A percentile compares a stretch with the other conserved stretches of the same genome.
phyloP scores from a whole-genome alignment of 1,140 invertebrate genomes.

The Drosophila prosaltans region DNA sequence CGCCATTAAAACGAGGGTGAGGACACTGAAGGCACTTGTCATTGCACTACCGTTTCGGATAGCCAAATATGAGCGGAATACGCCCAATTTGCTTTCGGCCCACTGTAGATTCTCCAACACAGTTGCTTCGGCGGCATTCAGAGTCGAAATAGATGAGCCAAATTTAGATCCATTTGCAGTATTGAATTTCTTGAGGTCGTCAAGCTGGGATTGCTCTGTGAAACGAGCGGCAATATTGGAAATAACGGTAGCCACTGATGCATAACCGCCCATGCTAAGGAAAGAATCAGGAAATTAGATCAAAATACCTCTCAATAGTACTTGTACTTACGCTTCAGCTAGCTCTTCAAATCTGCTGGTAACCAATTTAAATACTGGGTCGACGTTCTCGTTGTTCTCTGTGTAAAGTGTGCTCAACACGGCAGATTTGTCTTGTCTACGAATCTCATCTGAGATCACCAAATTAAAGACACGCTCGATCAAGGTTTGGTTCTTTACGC shows the following conservation, averaged over 20 bases:
- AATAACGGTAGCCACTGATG: slow-evolving; percentile 82
- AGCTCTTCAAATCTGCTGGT: slow-evolving; percentile 74
- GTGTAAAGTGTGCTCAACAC: slow-evolving; percentile 83
- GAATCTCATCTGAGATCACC: slow-evolving; percentile 75
- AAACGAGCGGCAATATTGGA: slow-evolving; percentile 83
- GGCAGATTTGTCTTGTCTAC: slow-evolving; percentile 80
- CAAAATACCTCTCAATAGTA: background rate
- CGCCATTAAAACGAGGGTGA: slow-evolving; percentile 65
- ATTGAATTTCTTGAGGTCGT: slow-evolving; percentile 63
- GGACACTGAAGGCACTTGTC: slow-evolving; percentile 49
- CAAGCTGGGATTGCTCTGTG: slow-evolving; percentile 82
- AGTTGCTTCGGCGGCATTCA: slow-evolving; percentile 49
- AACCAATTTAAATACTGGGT: slow-evolving; percentile 84
- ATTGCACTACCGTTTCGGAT: slow-evolving; percentile 53
- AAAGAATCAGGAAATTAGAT: slow-evolving; percentile 32
- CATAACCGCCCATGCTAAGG: slow-evolving; percentile 76
- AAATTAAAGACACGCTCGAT: slow-evolving; percentile 72
- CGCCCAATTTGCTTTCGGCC: slow-evolving; percentile 45
- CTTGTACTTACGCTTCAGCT: slow-evolving; percentile 83
- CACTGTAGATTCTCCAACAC: slow-evolving; percentile 61
- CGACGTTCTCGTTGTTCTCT: slow-evolving; percentile 82
- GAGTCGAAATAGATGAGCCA: slow-evolving; percentile 52
- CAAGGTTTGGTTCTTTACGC: slow-evolving; percentile 84
- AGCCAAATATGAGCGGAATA: slow-evolving; percentile 59
- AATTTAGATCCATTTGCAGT: slow-evolving; percentile 44